Conservation (phyloP, 1,140 invertebrate species). For the Lepidurus arcticus region DNA sequence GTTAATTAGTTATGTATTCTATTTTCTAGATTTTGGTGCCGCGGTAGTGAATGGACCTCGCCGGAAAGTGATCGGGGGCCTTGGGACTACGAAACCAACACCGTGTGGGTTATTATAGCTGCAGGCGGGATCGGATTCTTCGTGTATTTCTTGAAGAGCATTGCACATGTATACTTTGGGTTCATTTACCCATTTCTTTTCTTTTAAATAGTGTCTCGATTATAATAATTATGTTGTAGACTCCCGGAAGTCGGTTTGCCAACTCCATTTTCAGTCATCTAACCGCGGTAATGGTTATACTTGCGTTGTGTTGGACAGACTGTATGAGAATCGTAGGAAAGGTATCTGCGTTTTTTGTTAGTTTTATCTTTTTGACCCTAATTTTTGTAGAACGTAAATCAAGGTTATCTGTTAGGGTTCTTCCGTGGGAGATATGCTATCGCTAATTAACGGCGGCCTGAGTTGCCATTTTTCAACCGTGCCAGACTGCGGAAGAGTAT, state of each 20-base stretch:
- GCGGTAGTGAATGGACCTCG: background rate
- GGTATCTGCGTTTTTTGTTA: background rate
- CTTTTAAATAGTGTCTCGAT: background rate
- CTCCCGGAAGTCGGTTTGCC: background rate
- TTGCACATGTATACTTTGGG: background rate
- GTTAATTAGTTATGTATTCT: background rate
- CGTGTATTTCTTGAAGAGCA: background rate
- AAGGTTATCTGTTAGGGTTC: background rate
- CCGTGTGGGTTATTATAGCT: background rate
- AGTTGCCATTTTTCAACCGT: slow-evolving; percentile 1
- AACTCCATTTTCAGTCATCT: background rate
- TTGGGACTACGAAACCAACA: background rate
- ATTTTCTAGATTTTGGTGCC: background rate
- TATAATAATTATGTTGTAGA: background rate
- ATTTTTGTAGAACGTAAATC: too few species aligned
- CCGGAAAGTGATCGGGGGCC: background rate
- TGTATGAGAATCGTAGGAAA: background rate
- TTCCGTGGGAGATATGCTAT: background rate
- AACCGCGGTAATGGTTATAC: background rate
- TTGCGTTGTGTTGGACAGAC: background rate
- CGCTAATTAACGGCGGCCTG: background rate
- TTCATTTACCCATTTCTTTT: background rate
- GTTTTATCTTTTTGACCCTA: background rate
- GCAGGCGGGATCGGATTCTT: background rate
- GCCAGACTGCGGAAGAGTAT: background rate